Evolutionary conservation across 2,797 vertebrate genomes (phyloP).

Genomic region (Eutrigla gurnardus): DNA sequence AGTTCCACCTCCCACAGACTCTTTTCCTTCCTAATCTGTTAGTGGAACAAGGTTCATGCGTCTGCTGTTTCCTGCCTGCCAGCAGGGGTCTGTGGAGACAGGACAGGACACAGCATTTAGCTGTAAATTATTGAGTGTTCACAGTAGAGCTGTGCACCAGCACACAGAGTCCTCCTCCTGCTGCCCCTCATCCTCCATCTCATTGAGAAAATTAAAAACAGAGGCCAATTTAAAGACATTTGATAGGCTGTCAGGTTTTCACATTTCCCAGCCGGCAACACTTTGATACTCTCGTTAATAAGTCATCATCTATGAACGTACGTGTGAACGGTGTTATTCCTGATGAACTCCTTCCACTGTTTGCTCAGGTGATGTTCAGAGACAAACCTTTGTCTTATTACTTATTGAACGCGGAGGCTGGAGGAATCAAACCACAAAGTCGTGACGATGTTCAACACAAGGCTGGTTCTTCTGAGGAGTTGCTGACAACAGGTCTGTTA

Average conservation of each 20-base stretch:
- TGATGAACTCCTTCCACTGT: constrained; percentile 27
- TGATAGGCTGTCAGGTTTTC: constrained; percentile 8
- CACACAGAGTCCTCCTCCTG: background rate
- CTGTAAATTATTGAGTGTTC: constrained; percentile 63
- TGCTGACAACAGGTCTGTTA: constrained; percentile 50
- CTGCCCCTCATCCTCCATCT: background rate
- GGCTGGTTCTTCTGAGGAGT: background rate
- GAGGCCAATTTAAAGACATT: constrained; percentile 9
- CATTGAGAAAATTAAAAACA: constrained; percentile 31
- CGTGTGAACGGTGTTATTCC: background rate
- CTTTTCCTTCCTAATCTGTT: background rate
- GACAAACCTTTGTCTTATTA: constrained; percentile 82
- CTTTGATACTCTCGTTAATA: background rate
- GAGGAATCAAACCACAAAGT: constrained; percentile 12
- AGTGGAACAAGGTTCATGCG: background rate
- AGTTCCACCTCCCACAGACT: background rate
- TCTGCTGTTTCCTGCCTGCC: constrained; percentile 37
- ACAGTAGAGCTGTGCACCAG: constrained; percentile 25
- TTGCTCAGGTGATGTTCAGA: constrained; percentile 83
- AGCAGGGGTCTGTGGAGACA: constrained; percentile 31
- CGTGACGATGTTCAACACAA: constrained; percentile 8
- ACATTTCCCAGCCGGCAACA: background rate
- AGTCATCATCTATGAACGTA: constrained; percentile 2
- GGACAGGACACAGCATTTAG: constrained; percentile 22
- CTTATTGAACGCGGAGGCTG: constrained; percentile 47